phyloP scores from a whole-genome alignment of 92 coral and sea anemone genomes.

The Diadumene lineata region DNA sequence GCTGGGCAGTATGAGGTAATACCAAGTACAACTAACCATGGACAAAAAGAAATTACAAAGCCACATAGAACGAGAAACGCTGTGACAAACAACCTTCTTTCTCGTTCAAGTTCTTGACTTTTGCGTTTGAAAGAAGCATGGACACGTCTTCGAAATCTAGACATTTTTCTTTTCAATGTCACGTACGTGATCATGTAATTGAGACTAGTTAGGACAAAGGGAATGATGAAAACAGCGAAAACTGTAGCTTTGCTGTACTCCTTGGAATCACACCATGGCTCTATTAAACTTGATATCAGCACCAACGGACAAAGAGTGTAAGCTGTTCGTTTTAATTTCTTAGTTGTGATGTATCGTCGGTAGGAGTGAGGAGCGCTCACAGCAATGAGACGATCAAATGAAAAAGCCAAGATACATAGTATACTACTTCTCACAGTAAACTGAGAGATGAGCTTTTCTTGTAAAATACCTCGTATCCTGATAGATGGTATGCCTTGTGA shows the following conservation, averaged over 20 bases:
- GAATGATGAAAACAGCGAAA: slow-evolving; percentile 15
- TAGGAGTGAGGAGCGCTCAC: slow-evolving; percentile 52
- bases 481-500: slow-evolving; percentile 15
- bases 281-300: slow-evolving; percentile 14
- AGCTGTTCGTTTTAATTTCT: not conserved
- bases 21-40: slow-evolving; percentile 21
- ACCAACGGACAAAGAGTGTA: slow-evolving; percentile 3
- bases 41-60: slow-evolving; percentile 42
- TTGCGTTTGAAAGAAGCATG: not conserved
- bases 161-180: not conserved
- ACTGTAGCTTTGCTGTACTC: not conserved
- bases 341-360: slow-evolving; percentile 20
- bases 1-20: slow-evolving; percentile 8
- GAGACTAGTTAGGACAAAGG: slow-evolving; percentile 7
- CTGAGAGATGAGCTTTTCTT: slow-evolving; percentile 61
- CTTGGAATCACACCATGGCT: not conserved
- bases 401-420: slow-evolving; percentile 37
- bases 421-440: slow-evolving; percentile 56
- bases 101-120: not conserved
- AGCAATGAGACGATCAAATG: slow-evolving; percentile 57
- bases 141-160: not conserved
- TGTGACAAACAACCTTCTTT: slow-evolving; percentile 4
- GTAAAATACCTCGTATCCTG: slow-evolving; percentile 24
- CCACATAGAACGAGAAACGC: slow-evolving; percentile 26
- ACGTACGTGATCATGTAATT: not conserved